phyloP scores from a whole-genome alignment of 2,797 vertebrate species.

The Poecilia picta region DNA sequence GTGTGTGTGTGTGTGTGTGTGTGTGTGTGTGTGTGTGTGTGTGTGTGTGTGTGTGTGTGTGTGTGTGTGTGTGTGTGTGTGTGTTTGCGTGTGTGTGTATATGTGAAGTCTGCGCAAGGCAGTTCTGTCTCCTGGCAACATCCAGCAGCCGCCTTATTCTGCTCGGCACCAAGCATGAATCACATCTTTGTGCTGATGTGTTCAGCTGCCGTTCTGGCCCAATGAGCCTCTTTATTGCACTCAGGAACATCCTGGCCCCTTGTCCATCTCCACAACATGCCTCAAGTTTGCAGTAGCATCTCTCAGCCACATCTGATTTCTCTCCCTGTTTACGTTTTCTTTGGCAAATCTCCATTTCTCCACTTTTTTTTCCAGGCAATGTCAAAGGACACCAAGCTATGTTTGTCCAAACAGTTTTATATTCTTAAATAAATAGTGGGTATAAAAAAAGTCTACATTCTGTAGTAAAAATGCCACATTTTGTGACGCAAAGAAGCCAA shows the following conservation, averaged over 20 bases:
- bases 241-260: constrained; percentile 26
- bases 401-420: constrained; percentile 31
- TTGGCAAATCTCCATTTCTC: constrained; percentile 37
- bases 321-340: constrained; percentile 17
- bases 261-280: constrained; percentile 20
- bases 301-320: constrained; percentile 11
- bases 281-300: constrained; percentile 10
- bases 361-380: constrained; percentile 25
- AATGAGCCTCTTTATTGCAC: constrained; percentile 24
- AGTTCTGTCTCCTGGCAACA: constrained; percentile 75
- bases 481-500: background rate
- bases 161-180: constrained; percentile 60
- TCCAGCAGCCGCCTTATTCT: constrained; percentile 45
- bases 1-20: constrained; percentile 1
- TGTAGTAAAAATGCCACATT: background rate
- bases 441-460: background rate
- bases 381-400: constrained; percentile 19
- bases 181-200: constrained; percentile 64
- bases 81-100: background rate
- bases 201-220: constrained; percentile 47
- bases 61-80: constrained; percentile 12
- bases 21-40: background rate
- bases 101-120: constrained; percentile 62
- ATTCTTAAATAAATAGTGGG: background rate
- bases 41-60: constrained; percentile 41